A percentile compares a stretch with the other conserved stretches of the same genome.
These are phyloP conservation scores for Saccostrea echinata DNA, from an alignment of 1,140 invertebrate species.

Conservation along the genomic window DNA sequence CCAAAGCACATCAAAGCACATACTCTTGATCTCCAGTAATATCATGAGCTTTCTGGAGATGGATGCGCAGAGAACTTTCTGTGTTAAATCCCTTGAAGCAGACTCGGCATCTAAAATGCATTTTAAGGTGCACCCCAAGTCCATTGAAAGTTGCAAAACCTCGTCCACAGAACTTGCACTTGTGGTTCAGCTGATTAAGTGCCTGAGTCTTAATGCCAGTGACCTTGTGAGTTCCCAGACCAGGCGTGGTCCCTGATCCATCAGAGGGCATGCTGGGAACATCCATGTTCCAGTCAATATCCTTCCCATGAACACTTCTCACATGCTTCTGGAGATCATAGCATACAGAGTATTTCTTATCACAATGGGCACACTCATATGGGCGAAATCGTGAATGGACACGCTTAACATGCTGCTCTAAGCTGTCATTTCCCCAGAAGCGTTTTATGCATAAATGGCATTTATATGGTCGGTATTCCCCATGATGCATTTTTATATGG, in stretches of 20 bases:
- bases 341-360: constrained; percentile 62
- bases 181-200: constrained; percentile 53
- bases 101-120: constrained; percentile 60
- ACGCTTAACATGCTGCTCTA: constrained; percentile 59
- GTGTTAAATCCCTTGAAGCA: constrained; percentile 59
- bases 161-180: constrained; percentile 59
- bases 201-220: constrained; percentile 57
- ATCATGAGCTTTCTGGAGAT: constrained; percentile 59
- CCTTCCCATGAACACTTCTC: constrained; percentile 57
- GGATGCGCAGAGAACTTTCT: constrained; percentile 53
- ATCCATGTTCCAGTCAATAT: constrained; percentile 55
- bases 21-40: constrained; percentile 57
- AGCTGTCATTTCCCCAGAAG: constrained; percentile 59
- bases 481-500: constrained; percentile 61
- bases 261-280: constrained; percentile 47
- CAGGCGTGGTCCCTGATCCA: not conserved
- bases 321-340: constrained; percentile 62
- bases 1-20: constrained; percentile 46
- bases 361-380: constrained; percentile 60
- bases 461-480: constrained; percentile 57
- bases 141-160: constrained; percentile 59
- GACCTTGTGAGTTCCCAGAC: constrained; percentile 45
- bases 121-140: constrained; percentile 59
- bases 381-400: constrained; percentile 54
- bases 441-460: constrained; percentile 56